Base-by-base conservation (phyloP, 2,113 vertebrate species). In the Sphyrna mokarran region DNA sequence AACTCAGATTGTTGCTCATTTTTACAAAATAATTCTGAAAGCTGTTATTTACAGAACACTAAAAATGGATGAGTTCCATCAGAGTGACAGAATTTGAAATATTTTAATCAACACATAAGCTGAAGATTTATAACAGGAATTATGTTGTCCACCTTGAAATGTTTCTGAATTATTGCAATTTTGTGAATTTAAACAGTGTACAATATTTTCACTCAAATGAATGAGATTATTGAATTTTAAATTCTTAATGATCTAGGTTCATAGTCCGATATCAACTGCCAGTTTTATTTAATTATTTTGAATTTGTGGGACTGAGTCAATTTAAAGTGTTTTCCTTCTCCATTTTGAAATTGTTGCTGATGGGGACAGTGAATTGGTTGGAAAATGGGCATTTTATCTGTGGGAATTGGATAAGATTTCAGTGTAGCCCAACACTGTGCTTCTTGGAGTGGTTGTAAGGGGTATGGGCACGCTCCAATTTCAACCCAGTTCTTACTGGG, bases 141-240 rank as follows among this genome's bases (percentile, higher is more conserved):
- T 43, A 29, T 48, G 40, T 70, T 94, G n/a, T 5, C 63, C 68
- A 95, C 40, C 68, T 48, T 72, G 1, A 43, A 48, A 29, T 10
- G 23, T 95, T 72, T 26, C 37, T 6, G 20, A 93, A 48, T 95
- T 70, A 72, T 29, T 14, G 43, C 69, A 95, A 18, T 48, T 95
- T 23, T 29, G 5, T 54, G 43, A 72, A 48, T 95, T 95, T 95
- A 11, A 95, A 37, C 22, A 40, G 43, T 33, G 29, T 72, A 40
- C 58, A 93, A 95, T 69, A 95, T 72, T 70, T 94, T 29, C 40
- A 69, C 37, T 10, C 69, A 95, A 54, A 48, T 48, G 9, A 48
- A 48, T 23, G 68, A 95, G 93, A 95, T 95, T 95, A 95, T n/a
- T 70, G 37, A 13, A 16, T 48, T 95, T 70, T 48, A 91, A 43